These are phyloP conservation scores for Drosophila melanosoma DNA, from an alignment of 2,888 invertebrate species.

Conservation along the genomic window DNA sequence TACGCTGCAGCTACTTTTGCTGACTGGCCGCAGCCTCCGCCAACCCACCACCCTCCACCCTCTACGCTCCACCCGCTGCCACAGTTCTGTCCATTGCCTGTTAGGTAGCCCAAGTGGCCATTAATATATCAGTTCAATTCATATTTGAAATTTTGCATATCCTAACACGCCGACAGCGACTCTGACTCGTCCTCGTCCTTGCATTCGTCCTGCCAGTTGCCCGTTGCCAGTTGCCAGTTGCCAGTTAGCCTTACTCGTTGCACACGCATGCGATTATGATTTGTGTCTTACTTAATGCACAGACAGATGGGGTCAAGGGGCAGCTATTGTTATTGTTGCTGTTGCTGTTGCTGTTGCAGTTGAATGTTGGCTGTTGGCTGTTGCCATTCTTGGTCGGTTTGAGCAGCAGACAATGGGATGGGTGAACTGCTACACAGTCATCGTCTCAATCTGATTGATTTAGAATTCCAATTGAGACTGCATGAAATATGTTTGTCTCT, in stretches of 20 bases:
- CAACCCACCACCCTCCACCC: not conserved
- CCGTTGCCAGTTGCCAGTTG: conserved; percentile 26
- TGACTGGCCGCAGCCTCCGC: conserved; percentile 51
- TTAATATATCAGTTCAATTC: conserved; percentile 84
- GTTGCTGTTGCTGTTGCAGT: conserved; percentile 5
- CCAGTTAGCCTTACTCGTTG: conserved; percentile 31
- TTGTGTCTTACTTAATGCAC: conserved; percentile 83
- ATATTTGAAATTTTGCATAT: conserved; percentile 82
- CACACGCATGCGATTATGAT: conserved; percentile 77
- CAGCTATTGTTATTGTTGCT: conserved; percentile 27
- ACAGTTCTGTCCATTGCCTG: not conserved
- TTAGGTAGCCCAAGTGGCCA: conserved; percentile 76
- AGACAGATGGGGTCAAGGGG: conserved; percentile 64
- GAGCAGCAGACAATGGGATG: conserved; percentile 20
- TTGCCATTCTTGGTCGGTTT: conserved; percentile 1
- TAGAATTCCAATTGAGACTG: conserved; percentile 84
- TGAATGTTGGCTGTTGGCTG: not conserved
- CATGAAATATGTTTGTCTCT: conserved; percentile 82
- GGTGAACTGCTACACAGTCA: conserved; percentile 44
- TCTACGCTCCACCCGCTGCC: not conserved
- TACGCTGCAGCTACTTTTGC: conserved; percentile 76
- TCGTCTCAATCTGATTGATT: conserved; percentile 84
- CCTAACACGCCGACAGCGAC: conserved; percentile 55
- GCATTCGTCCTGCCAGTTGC: conserved; percentile 20
- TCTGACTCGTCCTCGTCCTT: conserved; percentile 17